A percentile compares a stretch with the other conserved stretches of the same genome.
These are phyloP conservation scores for Gymnoscelis rufifasciata DNA, from an alignment of 2,888 invertebrate species.

Conservation along the genomic window DNA sequence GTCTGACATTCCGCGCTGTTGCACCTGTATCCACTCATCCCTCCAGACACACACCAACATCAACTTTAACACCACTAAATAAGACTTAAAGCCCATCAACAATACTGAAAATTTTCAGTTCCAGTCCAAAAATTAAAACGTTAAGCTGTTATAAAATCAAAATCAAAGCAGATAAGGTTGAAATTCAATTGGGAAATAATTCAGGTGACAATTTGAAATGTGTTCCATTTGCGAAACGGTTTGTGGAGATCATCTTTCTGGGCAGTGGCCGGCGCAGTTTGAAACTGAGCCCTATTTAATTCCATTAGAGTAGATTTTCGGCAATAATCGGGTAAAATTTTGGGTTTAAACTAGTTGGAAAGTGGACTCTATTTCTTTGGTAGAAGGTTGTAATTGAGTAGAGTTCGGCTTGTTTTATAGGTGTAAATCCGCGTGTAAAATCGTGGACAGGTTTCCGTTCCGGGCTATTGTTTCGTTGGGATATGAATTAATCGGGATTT, in stretches of 20 bases:
- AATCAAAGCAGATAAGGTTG: slow-evolving; percentile 31
- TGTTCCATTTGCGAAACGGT: slow-evolving; percentile 61
- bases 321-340: slow-evolving; percentile 20
- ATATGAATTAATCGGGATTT: slow-evolving; percentile 64
- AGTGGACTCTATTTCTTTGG: slow-evolving; percentile 27
- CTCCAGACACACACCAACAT: slow-evolving; percentile 14
- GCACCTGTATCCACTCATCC: slow-evolving; percentile 47
- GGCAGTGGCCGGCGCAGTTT: slow-evolving; percentile 35
- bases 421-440: slow-evolving; percentile 62
- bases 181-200: slow-evolving; percentile 36
- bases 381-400: slow-evolving; percentile 30
- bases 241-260: slow-evolving; percentile 54
- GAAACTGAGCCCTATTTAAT: slow-evolving; percentile 35
- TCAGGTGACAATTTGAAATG: slow-evolving; percentile 68
- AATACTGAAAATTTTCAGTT: slow-evolving; percentile 18
- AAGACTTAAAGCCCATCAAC: slow-evolving; percentile 1
- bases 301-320: slow-evolving; percentile 28
- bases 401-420: slow-evolving; percentile 28
- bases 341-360: slow-evolving; percentile 21
- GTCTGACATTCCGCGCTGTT: slow-evolving; percentile 71
- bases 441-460: slow-evolving; percentile 64
- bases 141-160: slow-evolving; percentile 24
- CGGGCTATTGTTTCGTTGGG: slow-evolving; percentile 56
- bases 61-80: neutral
- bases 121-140: slow-evolving; percentile 21